Evolutionary conservation across 2,888 invertebrate species (phyloP).

Genomic region (Arrhopalites spinosus): DNA sequence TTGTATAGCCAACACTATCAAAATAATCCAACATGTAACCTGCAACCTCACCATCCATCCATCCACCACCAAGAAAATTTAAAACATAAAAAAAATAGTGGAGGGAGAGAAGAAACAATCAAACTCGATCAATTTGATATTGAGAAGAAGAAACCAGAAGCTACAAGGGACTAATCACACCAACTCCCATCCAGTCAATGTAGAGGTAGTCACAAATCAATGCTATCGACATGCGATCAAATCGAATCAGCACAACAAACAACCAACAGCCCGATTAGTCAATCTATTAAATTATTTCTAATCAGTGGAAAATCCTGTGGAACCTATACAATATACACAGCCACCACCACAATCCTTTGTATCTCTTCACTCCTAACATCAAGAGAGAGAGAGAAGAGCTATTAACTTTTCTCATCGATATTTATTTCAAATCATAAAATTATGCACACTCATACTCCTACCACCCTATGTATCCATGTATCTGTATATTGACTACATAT

Average conservation of each 20-base stretch:
- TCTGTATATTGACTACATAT: too few relatives aligned
- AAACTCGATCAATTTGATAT: conserved; percentile 20
- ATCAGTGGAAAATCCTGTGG: conserved; percentile 24
- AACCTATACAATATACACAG: not conserved
- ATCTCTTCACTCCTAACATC: too few relatives aligned
- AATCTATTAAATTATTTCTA: conserved; percentile 32
- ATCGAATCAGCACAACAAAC: conserved; percentile 30
- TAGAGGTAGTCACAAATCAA: conserved; percentile 26
- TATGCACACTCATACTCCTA: not conserved
- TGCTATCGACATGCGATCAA: conserved; percentile 31
- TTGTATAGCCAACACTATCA: not conserved
- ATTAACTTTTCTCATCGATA: conserved; percentile 25
- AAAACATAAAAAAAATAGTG: not conserved
- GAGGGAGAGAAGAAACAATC: conserved; percentile 11
- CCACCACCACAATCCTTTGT: too few relatives aligned
- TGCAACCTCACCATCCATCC: not conserved
- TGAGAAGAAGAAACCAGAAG: conserved; percentile 29
- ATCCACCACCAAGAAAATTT: conserved; percentile 15
- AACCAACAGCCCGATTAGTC: conserved; percentile 20
- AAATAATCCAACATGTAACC: not conserved
- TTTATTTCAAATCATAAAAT: conserved; percentile 35
- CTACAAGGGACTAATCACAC: conserved; percentile 20
- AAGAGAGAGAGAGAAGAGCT: conserved; percentile 21
- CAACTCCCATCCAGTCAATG: not conserved
- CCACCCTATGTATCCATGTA: too few relatives aligned